phyloP scores from a whole-genome alignment of 2,888 invertebrate species.

The Antheraea yamamai region DNA sequence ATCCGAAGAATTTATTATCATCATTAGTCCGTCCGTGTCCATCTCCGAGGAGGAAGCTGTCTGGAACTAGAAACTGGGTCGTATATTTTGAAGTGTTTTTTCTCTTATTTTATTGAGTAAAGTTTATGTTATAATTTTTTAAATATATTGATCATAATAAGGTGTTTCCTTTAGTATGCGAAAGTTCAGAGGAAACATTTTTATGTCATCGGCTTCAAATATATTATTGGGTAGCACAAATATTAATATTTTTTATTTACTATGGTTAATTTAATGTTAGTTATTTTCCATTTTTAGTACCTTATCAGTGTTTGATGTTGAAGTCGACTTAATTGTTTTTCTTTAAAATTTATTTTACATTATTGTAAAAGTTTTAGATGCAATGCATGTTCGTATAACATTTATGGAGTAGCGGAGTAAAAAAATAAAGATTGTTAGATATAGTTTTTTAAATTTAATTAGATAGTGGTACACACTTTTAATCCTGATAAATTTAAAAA shows the following conservation, averaged over 20 bases:
- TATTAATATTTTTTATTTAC: no score
- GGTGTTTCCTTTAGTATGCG: no score
- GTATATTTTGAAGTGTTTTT: neutral
- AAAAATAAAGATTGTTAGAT: neutral
- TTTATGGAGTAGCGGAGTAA: neutral
- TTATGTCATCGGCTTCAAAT: no score
- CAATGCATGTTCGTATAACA: neutral
- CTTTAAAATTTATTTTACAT: neutral
- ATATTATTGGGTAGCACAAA: no score
- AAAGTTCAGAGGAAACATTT: no score
- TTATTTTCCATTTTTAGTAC: no score
- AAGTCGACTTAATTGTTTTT: no score
- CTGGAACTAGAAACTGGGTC: neutral
- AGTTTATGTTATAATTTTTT: neutral
- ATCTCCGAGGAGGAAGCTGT: neutral
- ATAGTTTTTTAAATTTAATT: neutral
- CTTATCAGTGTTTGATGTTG: no score
- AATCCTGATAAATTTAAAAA: neutral
- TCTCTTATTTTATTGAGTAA: neutral
- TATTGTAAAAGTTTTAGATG: neutral
- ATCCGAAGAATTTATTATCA: constrained; percentile 17
- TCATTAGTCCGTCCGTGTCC: constrained; percentile 10
- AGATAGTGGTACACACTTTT: neutral
- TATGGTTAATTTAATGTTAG: no score
- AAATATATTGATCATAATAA: no score